Conservation (phyloP, 1,140 invertebrate genomes). For the Diuraphis noxia region DNA sequence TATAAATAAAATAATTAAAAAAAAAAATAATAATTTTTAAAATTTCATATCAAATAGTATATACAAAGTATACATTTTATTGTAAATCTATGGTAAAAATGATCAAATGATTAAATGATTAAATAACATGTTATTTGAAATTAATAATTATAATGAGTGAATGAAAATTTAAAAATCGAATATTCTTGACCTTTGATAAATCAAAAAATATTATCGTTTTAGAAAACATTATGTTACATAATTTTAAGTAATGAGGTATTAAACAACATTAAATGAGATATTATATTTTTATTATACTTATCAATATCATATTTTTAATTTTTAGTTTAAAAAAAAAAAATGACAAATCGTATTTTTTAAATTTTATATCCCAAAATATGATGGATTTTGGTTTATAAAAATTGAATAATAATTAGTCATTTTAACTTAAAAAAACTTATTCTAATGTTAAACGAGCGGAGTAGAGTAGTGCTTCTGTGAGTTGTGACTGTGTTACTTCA, state of each 20-base stretch:
- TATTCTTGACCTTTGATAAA: not conserved
- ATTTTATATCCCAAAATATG: not conserved
- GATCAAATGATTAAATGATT: no score
- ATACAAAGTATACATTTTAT: not conserved
- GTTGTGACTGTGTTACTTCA: not conserved
- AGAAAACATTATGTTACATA: not conserved
- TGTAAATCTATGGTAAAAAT: not conserved
- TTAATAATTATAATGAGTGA: not conserved
- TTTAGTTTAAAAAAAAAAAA: not conserved
- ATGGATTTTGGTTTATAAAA: not conserved
- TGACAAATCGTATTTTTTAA: not conserved
- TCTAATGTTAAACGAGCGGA: not conserved
- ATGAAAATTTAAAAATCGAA: not conserved
- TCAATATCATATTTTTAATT: not conserved
- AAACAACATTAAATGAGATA: not conserved
- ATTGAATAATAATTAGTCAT: not conserved
- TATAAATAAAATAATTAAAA: no score
- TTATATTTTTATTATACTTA: not conserved
- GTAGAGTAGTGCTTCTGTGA: not conserved
- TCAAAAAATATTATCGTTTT: not conserved
- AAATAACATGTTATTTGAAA: no score
- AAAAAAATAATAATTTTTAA: no score
- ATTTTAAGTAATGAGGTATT: not conserved
- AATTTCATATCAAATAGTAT: no score
- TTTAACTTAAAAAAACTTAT: no score